Evolutionary conservation across 2,113 vertebrate species (phyloP).

Genomic region (Condylura cristata): DNA sequence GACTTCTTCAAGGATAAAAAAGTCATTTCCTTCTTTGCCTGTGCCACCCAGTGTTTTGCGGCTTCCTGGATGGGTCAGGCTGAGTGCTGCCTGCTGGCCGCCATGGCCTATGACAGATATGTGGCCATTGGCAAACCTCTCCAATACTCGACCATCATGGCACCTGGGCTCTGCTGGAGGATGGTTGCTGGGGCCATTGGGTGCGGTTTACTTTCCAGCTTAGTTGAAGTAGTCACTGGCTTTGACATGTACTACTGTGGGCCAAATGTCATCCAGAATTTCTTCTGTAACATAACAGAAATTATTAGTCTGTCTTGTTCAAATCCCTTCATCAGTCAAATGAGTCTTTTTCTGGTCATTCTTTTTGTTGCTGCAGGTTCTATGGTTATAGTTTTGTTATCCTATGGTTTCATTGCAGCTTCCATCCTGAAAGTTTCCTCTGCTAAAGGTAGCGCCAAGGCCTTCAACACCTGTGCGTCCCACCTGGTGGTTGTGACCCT

Average conservation of each 20-base stretch:
- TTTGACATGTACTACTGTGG: too few relatives aligned
- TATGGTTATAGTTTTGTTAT: too few relatives aligned
- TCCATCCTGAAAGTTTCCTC: too few relatives aligned
- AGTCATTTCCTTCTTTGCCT: neutral
- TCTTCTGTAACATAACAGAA: constrained; percentile 15
- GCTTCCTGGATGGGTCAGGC: neutral
- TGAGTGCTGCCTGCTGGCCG: neutral
- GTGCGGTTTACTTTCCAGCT: too few relatives aligned
- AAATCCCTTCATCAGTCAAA: neutral
- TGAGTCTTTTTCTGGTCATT: neutral
- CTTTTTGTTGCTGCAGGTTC: neutral
- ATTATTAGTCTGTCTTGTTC: neutral
- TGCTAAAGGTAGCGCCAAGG: too few relatives aligned
- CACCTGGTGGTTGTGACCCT: too few relatives aligned
- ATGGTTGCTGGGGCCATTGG: too few relatives aligned
- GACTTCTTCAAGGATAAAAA: constrained; percentile 26
- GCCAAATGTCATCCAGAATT: neutral
- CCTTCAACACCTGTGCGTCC: too few relatives aligned
- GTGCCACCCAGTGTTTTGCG: neutral
- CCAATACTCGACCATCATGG: neutral
- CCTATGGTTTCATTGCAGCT: too few relatives aligned
- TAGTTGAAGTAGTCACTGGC: too few relatives aligned
- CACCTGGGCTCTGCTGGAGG: too few relatives aligned
- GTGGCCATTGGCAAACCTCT: neutral
- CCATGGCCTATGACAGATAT: neutral